Percentiles rank a stretch among this genome's conserved stretches.
These are phyloP conservation scores for Matsumyia berberina DNA, from an alignment of 2,888 invertebrate genomes.

Conservation along the genomic window DNA sequence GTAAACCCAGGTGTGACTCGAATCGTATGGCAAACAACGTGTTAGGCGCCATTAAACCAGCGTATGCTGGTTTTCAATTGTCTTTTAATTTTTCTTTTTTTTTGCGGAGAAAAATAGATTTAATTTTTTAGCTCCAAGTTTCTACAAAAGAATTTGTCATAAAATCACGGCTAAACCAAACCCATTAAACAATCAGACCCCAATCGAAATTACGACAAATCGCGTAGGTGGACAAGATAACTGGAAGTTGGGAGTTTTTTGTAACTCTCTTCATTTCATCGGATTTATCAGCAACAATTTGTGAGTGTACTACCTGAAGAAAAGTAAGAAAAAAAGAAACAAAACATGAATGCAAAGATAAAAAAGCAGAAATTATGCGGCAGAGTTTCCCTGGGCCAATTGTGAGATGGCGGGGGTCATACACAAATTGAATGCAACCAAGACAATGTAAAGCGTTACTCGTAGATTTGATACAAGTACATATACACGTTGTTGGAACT, in stretches of 20 bases:
- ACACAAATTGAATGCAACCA: constrained; percentile 19
- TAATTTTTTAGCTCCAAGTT: no score
- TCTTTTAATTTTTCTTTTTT: no score
- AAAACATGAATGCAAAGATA: constrained; percentile 1
- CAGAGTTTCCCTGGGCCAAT: no score
- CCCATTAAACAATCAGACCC: not conserved
- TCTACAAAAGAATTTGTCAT: no score
- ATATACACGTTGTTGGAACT: not conserved
- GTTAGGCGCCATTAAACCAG: constrained; percentile 13
- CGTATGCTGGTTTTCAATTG: not conserved
- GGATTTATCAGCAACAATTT: not conserved
- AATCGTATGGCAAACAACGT: not conserved
- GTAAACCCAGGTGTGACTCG: no score
- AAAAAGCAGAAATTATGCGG: not conserved
- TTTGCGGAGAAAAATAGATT: not conserved
- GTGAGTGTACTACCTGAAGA: constrained; percentile 14
- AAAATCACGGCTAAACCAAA: no score
- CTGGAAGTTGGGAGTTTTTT: not conserved
- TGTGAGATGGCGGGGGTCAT: constrained; percentile 5
- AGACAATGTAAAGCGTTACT: constrained; percentile 31
- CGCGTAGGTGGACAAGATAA: constrained; percentile 39
- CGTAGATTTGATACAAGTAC: no score
- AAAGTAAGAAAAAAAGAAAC: not conserved
- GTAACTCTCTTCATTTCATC: not conserved
- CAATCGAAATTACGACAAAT: constrained; percentile 37